Evolutionary conservation across 2,113 vertebrate species (phyloP), one percentile per base, ranked within the genome.

Genomic region (Saguinus imperator): DNA sequence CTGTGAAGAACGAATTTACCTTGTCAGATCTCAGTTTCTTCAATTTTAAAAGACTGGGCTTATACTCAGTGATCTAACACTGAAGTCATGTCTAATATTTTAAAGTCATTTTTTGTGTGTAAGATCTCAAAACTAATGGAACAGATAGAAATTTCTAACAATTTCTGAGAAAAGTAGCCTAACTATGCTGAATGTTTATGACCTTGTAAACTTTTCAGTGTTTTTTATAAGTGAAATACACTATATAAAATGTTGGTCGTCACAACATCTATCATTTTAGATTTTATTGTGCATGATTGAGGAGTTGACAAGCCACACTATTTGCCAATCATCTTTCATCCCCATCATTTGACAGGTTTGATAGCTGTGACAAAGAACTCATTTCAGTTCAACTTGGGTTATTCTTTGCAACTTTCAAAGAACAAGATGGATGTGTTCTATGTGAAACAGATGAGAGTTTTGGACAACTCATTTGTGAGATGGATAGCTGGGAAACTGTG

Each of bases 381-480:
- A 93, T 94, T 95, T 90, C 66, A 77, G 58, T 93, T 95, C 77
- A 88, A 43, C 52, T 93, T 94, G 70, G 43, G 86, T 93, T 93
- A 85, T 91, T 87, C 64, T 84, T 87, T 94, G 82, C 40, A 88
- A 80, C 66, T 85, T 95, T 95, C 58, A 88, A 37, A 70, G 72
- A 87, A 88, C n/a, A 50, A 94, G 89, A 96, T 82, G 21, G 92
- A 94, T 95, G 72, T 64, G 25, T 20, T 90, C 57, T 37, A 10
- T 70, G 37, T 94, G 94, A 93, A 95, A 86, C 45, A 76, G 43
- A 90, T 94, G 77, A 89, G 76, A 81, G 77, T 43, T 95, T 64
- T 80, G 32, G 64, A 95, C 57, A 93, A 87, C 55, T 64, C 76
- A 93, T 91, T 70, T 96, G 50, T 37, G 43, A 95, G 89, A 91